phyloP scores from a whole-genome alignment of 2,888 invertebrate genomes.

The Odontocolon sp. region DNA sequence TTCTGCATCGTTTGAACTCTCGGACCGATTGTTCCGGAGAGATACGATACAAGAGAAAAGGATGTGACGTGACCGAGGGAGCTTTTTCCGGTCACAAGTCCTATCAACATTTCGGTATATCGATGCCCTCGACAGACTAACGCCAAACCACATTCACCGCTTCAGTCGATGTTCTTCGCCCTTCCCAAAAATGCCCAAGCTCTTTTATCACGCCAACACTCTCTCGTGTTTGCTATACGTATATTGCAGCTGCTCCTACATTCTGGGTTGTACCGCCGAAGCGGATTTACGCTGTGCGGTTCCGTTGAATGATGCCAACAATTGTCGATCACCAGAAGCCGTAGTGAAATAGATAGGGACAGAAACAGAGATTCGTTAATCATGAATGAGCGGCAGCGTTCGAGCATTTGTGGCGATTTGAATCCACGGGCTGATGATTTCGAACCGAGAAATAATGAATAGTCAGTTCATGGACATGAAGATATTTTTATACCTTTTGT shows the following conservation, averaged over 20 bases:
- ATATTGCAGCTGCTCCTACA: slow-evolving; percentile 24
- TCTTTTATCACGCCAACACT: slow-evolving; percentile 52
- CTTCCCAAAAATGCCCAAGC: slow-evolving; percentile 29
- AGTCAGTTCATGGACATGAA: background rate
- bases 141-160: background rate
- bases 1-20: background rate
- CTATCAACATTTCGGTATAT: slow-evolving; percentile 54
- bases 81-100: slow-evolving; percentile 37
- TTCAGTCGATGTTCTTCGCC: background rate
- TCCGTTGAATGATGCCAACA: slow-evolving; percentile 44
- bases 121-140: slow-evolving; percentile 42
- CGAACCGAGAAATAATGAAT: slow-evolving; percentile 39
- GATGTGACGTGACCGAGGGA: background rate
- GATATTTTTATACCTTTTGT: too few relatives aligned
- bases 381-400: slow-evolving; percentile 41
- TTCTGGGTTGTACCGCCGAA: slow-evolving; percentile 1
- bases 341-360: slow-evolving; percentile 3
- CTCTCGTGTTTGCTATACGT: slow-evolving; percentile 36
- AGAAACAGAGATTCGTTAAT: slow-evolving; percentile 38
- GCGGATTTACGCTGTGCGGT: slow-evolving; percentile 37
- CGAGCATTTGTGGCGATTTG: slow-evolving; percentile 48
- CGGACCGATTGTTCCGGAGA: slow-evolving; percentile 34
- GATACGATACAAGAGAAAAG: slow-evolving; percentile 17
- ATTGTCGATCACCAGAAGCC: background rate
- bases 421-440: slow-evolving; percentile 49